Base-by-base conservation (phyloP, 2,888 invertebrate genomes). In the Rhagonycha fulva region DNA sequence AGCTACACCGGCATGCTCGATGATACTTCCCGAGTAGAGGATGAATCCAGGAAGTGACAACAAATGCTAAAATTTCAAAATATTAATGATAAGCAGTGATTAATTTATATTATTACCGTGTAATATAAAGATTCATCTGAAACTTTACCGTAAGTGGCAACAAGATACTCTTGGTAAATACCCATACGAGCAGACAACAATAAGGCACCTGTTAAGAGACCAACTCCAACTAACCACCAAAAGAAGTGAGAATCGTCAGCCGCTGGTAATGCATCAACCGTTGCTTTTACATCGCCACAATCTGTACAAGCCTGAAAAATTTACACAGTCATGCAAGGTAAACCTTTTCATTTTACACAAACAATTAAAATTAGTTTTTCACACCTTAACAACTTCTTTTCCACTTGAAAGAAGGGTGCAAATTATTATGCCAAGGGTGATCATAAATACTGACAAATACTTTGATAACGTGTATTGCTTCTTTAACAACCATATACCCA, bases 141-240 rank as follows among this genome's bases (percentile, higher is more conserved):
- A 89, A 97, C 94, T 87, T 98, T 99, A 68, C 98, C 99, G 87
- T 95, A 92, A 77, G 92, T 91, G 28, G 91, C 89, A 85, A 96
- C 96, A 4, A 98, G 87, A 0, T 93, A 93, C 88, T 98, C 98
- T 87, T 98, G 98, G 87, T 95, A 97, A 75, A 88, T 88, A 9
- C 98, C 98, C 97, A 98, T 96, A 82, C 96, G 91, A 0, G 99
- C 98, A 0, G 98, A 98, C 75, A 98, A 90, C 82, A 99, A 94
- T 71, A 99, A 89, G 0, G 98, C 98, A 74, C 95, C 90, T 0
- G 96, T 95, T 63, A 99, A 88, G 80, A 99, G 91, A 0, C 90
- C 88, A 70, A 98, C 96, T 3, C 98, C 96, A 76, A 93, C 83
- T 77, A 87, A 75, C 92, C 92, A 91, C 92, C 90, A 92, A 84